These are phyloP conservation scores for Liolophura sinensis DNA, from an alignment of 1,140 invertebrate species.

Conservation along the genomic window DNA sequence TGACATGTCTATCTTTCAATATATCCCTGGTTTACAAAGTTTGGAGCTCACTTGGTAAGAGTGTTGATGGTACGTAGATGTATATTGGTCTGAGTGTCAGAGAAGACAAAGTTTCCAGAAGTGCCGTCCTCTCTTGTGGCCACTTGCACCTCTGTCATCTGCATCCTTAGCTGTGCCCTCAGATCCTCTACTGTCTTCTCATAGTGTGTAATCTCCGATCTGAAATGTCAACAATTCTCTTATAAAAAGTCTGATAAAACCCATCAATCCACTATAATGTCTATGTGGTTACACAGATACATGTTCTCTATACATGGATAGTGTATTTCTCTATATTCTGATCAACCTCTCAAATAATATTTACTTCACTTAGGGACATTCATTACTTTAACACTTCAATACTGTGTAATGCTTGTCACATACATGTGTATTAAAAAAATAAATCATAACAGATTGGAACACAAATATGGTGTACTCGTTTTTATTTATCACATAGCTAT, in stretches of 20 bases:
- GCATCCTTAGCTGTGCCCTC: conserved; percentile 36
- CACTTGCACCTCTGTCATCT: conserved; percentile 28
- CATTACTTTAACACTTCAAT: too few relatives aligned
- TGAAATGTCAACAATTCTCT: conserved; percentile 7
- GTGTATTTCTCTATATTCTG: too few relatives aligned
- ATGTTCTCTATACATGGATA: too few relatives aligned
- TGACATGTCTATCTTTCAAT: neutral
- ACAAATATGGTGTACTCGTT: neutral
- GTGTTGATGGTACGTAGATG: conserved; percentile 32
- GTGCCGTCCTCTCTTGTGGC: conserved; percentile 31
- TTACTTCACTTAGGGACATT: too few relatives aligned
- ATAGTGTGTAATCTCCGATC: conserved; percentile 30
- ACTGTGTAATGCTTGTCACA: too few relatives aligned
- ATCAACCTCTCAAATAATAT: too few relatives aligned
- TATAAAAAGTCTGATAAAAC: too few relatives aligned
- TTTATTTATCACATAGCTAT: neutral
- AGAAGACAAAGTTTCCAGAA: conserved; percentile 13
- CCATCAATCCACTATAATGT: too few relatives aligned
- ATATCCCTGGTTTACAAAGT: neutral
- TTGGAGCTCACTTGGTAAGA: conserved; percentile 30
- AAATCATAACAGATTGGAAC: neutral
- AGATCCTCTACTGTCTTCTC: conserved; percentile 41
- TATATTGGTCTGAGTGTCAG: conserved; percentile 13
- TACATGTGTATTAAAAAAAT: too few relatives aligned
- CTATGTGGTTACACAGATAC: too few relatives aligned